Conservation (phyloP, 1,140 invertebrate genomes). For the Aphaenogaster floridana region DNA sequence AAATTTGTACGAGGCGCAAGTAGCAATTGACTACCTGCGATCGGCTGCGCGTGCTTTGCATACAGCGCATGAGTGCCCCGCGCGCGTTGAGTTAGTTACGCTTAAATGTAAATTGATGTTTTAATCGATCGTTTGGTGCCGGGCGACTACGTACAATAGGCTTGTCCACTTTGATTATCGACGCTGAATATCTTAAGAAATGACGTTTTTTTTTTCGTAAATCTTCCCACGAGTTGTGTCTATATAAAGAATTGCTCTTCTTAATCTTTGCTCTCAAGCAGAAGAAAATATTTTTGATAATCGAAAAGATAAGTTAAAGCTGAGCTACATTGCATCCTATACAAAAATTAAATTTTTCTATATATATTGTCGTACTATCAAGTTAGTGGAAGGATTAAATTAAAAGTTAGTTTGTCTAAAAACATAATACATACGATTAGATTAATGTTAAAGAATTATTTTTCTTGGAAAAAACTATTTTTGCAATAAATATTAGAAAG, state of each 20-base stretch:
- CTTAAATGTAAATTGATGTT: constrained; percentile 86
- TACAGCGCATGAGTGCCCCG: constrained; percentile 78
- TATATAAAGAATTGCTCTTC: not conserved
- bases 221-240: not conserved
- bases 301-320: not conserved
- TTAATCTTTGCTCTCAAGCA: not conserved
- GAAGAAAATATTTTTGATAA: not conserved
- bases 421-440: no score
- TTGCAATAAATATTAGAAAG: not conserved
- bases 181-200: constrained; percentile 64
- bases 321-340: not conserved
- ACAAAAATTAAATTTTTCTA: constrained; percentile 9
- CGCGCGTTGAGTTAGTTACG: constrained; percentile 85
- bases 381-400: no score
- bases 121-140: constrained; percentile 82
- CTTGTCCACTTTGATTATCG: constrained; percentile 62
- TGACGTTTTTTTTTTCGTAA: not conserved
- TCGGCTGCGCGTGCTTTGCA: constrained; percentile 78
- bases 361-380: not conserved
- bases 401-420: no score
- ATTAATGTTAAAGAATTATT: no score
- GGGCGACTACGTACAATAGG: constrained; percentile 42
- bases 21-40: constrained; percentile 73
- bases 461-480: not conserved
- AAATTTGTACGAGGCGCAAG: constrained; percentile 72